Conservation (phyloP, 2,888 invertebrate genomes). For the Uropetala carovei region DNA sequence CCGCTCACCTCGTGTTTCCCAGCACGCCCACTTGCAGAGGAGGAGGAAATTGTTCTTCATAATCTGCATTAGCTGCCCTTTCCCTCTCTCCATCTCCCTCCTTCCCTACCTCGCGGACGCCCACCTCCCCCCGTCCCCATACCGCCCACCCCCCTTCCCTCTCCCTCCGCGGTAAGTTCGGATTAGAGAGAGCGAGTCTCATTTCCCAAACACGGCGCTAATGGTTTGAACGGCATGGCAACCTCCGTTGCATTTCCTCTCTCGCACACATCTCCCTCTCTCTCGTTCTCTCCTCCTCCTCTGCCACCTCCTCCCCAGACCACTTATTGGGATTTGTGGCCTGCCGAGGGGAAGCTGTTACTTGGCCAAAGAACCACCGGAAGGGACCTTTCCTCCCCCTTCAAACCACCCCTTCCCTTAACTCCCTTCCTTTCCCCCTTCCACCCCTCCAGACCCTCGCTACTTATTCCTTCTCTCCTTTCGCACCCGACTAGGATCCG, state of each 20-base stretch:
- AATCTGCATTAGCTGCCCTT: conserved; percentile 36
- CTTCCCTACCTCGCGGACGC: not conserved
- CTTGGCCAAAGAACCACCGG: conserved; percentile 27
- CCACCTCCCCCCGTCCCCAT: not conserved
- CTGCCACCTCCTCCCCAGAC: not conserved
- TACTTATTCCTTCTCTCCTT: not conserved
- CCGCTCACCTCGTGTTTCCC: not conserved
- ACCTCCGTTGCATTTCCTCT: not conserved
- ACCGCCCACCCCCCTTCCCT: not conserved
- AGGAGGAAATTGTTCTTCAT: conserved; percentile 56
- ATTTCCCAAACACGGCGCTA: conserved; percentile 55
- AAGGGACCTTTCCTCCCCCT: conserved; percentile 8
- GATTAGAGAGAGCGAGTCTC: conserved; percentile 5
- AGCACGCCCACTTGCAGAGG: not conserved
- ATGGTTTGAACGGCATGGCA: conserved; percentile 38
- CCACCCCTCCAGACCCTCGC: not conserved
- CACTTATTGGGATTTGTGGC: conserved; percentile 5
- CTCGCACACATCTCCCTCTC: no score
- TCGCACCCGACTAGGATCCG: no score
- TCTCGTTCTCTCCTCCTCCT: no score
- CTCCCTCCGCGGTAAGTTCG: not conserved
- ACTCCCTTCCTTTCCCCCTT: not conserved
- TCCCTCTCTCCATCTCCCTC: not conserved
- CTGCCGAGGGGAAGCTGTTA: not conserved
- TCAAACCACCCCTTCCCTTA: no score